phyloP scores from a whole-genome alignment of 2,797 vertebrate genomes.

The Micropoecilia bifurca region DNA sequence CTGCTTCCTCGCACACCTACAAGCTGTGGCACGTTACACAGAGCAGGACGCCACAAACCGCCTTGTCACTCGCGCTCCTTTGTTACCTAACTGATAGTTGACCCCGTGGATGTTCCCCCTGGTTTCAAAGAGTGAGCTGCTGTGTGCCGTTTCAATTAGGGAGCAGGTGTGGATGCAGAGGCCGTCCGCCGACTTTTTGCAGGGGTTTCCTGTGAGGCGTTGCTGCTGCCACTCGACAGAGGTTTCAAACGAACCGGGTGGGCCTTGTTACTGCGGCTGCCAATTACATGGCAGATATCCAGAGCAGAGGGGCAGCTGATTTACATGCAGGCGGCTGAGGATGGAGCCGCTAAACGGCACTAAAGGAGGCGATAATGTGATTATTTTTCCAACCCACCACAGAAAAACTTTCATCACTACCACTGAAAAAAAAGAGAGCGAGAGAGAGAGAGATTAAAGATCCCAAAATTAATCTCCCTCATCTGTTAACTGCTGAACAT shows the following conservation, averaged over 20 bases:
- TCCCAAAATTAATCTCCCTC: conserved; percentile 17
- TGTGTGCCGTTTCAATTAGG: conserved; percentile 44
- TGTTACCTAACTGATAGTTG: conserved; percentile 20
- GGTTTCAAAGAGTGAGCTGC: background rate
- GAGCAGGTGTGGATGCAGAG: conserved; percentile 15
- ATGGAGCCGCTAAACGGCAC: conserved; percentile 25
- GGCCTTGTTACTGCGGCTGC: conserved; percentile 34
- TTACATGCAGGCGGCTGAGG: conserved; percentile 25
- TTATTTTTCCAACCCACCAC: conserved; percentile 27
- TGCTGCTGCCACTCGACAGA: conserved; percentile 35
- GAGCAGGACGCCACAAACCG: conserved; percentile 42
- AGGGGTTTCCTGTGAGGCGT: conserved; percentile 39
- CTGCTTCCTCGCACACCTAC: conserved; percentile 47
- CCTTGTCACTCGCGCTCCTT: conserved; percentile 32
- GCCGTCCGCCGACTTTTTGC: conserved; percentile 1
- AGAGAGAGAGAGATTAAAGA: background rate
- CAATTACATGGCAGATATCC: conserved; percentile 39
- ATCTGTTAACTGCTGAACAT: conserved; percentile 57
- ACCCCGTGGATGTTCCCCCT: background rate
- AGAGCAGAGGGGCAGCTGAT: conserved; percentile 21
- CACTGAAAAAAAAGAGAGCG: background rate
- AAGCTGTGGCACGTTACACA: conserved; percentile 45
- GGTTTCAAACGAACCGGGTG: conserved; percentile 37
- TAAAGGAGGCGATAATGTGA: conserved; percentile 34
- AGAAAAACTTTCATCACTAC: conserved; percentile 2